Conservation (phyloP, 2,113 vertebrate genomes). For the Astatotilapia flaviijosephi region DNA sequence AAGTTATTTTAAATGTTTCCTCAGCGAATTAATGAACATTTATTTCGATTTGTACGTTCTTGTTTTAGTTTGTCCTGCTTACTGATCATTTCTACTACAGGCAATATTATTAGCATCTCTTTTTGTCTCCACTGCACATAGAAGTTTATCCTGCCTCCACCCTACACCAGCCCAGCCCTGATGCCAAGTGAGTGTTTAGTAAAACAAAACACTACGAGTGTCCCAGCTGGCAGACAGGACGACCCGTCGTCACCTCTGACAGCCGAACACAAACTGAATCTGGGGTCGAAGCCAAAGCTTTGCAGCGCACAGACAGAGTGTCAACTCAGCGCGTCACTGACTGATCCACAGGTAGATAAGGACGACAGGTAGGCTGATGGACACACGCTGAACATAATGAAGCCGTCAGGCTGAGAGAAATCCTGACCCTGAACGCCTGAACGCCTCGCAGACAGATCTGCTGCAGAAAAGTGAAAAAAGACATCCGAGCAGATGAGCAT, state of each 20-base stretch:
- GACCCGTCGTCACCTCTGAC: background rate
- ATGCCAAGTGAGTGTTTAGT: background rate
- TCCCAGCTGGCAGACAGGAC: conserved; percentile 5
- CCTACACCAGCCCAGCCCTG: background rate
- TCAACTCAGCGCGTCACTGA: background rate
- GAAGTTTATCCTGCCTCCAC: background rate
- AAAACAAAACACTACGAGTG: background rate
- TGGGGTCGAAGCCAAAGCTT: background rate
- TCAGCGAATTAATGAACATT: fast-evolving
- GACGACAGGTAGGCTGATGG: background rate
- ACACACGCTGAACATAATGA: background rate
- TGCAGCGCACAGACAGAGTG: background rate
- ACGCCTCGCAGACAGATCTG: background rate
- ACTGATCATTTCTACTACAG: background rate
- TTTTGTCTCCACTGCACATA: background rate
- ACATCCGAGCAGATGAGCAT: background rate
- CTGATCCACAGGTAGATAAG: conserved; percentile 11
- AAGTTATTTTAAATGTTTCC: background rate
- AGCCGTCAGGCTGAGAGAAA: background rate
- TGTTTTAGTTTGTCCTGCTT: background rate
- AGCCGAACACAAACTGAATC: background rate
- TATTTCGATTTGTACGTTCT: background rate
- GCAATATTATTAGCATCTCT: background rate
- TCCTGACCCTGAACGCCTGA: background rate
- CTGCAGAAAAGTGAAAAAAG: background rate